These are phyloP conservation scores for Micrasema minimum DNA, from an alignment of 1,140 invertebrate species.

Conservation along the genomic window DNA sequence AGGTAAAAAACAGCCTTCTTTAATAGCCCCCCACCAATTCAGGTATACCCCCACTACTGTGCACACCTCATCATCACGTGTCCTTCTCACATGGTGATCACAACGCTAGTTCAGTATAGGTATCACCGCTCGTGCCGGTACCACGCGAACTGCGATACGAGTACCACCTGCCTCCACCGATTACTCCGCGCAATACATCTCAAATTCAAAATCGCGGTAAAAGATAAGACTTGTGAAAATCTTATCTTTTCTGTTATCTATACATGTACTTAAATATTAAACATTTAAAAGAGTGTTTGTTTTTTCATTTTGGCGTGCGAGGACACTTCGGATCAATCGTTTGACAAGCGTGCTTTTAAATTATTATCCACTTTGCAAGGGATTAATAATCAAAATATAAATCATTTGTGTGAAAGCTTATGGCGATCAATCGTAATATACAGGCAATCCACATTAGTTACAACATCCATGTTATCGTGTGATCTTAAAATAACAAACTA, in stretches of 20 bases:
- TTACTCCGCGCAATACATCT: slow-evolving; percentile 18
- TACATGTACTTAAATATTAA: too few relatives aligned
- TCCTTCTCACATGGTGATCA: slow-evolving; percentile 22
- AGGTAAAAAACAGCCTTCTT: too few relatives aligned
- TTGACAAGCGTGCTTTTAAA: too few relatives aligned
- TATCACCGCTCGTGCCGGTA: slow-evolving; percentile 19
- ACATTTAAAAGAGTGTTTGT: too few relatives aligned
- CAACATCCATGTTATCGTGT: slow-evolving; percentile 28
- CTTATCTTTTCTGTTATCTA: too few relatives aligned
- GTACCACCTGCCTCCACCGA: not conserved
- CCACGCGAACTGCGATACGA: not conserved
- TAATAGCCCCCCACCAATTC: not conserved
- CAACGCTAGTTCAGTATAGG: slow-evolving; percentile 24
- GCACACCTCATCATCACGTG: not conserved
- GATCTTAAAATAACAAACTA: slow-evolving; percentile 33
- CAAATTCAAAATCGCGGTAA: not conserved
- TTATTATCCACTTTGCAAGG: not conserved
- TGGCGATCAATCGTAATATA: slow-evolving; percentile 15
- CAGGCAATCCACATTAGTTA: slow-evolving; percentile 32
- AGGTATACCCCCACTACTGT: not conserved
- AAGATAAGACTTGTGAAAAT: too few relatives aligned
- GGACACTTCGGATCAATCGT: too few relatives aligned
- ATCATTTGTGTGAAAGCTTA: slow-evolving; percentile 34
- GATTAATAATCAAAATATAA: slow-evolving; percentile 35
- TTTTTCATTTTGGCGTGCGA: too few relatives aligned